These are phyloP conservation scores for Phylloscopus trochiloides DNA, from an alignment of 2,113 vertebrate species.

Conservation along the genomic window DNA sequence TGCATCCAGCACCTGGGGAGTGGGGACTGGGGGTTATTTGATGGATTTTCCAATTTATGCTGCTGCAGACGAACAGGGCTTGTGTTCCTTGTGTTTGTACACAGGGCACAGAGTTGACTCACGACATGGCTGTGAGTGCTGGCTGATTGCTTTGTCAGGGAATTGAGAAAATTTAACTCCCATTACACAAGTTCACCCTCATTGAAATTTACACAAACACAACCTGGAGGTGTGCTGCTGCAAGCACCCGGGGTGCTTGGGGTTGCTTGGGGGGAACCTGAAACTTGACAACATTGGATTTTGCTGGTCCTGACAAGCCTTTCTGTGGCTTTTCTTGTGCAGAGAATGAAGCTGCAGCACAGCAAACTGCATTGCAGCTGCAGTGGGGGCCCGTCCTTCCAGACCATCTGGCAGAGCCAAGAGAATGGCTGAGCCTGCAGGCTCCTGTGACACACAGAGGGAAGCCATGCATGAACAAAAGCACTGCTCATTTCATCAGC, in stretches of 20 bases:
- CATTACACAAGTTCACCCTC: accelerated
- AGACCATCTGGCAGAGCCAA: not conserved
- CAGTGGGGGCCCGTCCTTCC: accelerated
- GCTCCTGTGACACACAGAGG: not conserved
- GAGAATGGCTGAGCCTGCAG: not conserved
- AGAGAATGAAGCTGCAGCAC: not conserved
- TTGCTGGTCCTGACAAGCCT: not conserved
- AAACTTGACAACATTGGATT: not conserved
- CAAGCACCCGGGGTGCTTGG: not conserved
- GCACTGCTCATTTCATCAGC: not conserved
- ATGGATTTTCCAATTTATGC: not conserved
- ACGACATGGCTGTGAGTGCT: not conserved
- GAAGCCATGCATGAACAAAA: not conserved
- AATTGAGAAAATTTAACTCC: not conserved
- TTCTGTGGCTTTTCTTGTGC: accelerated
- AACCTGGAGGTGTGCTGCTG: not conserved
- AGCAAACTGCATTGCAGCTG: not conserved
- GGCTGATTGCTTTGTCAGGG: not conserved
- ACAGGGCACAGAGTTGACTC: not conserved
- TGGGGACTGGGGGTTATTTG: not conserved
- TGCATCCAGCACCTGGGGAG: not conserved
- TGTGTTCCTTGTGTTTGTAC: not conserved
- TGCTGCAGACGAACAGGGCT: not conserved
- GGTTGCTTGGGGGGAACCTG: not conserved
- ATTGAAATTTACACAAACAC: not conserved